These are phyloP conservation scores for Exaiptasia diaphana DNA, from an alignment of 64 coral and sea anemone genomes.

Conservation along the genomic window DNA sequence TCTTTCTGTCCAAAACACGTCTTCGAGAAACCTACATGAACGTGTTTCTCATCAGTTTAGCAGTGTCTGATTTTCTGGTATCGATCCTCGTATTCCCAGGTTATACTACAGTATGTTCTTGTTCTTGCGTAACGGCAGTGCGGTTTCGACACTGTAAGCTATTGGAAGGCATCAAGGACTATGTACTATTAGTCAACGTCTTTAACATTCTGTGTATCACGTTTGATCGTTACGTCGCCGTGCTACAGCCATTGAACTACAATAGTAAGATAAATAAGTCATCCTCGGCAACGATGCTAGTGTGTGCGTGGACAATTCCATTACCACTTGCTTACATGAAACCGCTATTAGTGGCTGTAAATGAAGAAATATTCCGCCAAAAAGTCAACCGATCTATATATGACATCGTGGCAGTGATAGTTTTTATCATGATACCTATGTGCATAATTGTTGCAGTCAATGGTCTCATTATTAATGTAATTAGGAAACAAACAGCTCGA, in stretches of 20 bases:
- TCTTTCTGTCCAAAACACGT: neutral
- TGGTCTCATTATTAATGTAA: too few species aligned
- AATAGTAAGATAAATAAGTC: neutral
- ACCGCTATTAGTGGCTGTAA: too few species aligned
- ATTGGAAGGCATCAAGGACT: constrained; percentile 5
- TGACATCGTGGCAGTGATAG: too few species aligned
- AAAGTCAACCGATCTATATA: too few species aligned
- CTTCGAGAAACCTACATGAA: constrained; percentile 12
- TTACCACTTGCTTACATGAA: too few species aligned
- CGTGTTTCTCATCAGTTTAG: neutral
- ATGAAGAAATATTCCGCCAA: too few species aligned
- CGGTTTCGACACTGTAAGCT: neutral
- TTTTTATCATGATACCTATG: too few species aligned
- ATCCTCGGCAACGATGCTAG: too few species aligned
- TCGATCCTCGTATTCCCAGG: neutral
- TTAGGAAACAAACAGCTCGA: too few species aligned
- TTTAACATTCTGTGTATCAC: neutral
- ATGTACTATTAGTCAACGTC: neutral
- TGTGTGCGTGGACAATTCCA: too few species aligned
- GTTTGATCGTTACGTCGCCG: constrained; percentile 12
- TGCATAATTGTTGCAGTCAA: too few species aligned
- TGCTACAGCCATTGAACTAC: neutral
- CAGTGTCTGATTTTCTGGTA: neutral
- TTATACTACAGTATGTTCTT: neutral
- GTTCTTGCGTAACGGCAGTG: neutral